Conservation (phyloP, 2,888 invertebrate species). For the Parnassius mnemosyne region DNA sequence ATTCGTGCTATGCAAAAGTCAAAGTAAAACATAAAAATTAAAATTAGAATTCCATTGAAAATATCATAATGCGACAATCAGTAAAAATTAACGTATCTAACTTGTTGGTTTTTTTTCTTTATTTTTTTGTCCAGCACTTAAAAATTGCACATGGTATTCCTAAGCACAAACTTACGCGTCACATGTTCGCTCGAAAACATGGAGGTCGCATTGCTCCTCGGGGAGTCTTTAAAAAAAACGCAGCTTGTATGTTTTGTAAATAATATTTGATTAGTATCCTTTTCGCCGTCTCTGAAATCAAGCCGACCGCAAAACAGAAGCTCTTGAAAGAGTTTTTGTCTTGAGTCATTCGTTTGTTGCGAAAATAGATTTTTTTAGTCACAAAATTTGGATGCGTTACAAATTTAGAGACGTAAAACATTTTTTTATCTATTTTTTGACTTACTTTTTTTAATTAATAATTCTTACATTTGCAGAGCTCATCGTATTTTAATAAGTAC, state of each 20-base stretch:
- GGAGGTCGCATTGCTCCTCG: slow-evolving; percentile 65
- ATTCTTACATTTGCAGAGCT: no score
- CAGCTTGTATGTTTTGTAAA: slow-evolving; percentile 68
- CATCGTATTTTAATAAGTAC: no score
- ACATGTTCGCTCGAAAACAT: slow-evolving; percentile 57
- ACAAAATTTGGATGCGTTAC: neutral
- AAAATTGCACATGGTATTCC: slow-evolving; percentile 25
- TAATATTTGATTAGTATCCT: slow-evolving; percentile 59
- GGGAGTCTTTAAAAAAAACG: slow-evolving; percentile 63
- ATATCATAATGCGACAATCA: no score
- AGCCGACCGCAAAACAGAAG: slow-evolving; percentile 29
- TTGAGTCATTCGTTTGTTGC: neutral
- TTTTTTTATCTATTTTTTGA: no score
- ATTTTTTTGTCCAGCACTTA: slow-evolving; percentile 21
- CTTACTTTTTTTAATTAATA: no score
- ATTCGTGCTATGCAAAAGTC: no score
- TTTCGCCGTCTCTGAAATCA: slow-evolving; percentile 36
- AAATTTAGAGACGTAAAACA: neutral
- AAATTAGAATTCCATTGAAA: no score
- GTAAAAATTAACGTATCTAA: no score
- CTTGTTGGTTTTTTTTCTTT: neutral
- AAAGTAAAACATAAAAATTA: no score
- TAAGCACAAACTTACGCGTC: slow-evolving; percentile 27
- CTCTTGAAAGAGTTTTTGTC: slow-evolving; percentile 10
- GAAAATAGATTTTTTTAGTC: neutral